Base-by-base conservation (phyloP, 2,797 vertebrate genomes). In the Rhinatrema bivittatum region DNA sequence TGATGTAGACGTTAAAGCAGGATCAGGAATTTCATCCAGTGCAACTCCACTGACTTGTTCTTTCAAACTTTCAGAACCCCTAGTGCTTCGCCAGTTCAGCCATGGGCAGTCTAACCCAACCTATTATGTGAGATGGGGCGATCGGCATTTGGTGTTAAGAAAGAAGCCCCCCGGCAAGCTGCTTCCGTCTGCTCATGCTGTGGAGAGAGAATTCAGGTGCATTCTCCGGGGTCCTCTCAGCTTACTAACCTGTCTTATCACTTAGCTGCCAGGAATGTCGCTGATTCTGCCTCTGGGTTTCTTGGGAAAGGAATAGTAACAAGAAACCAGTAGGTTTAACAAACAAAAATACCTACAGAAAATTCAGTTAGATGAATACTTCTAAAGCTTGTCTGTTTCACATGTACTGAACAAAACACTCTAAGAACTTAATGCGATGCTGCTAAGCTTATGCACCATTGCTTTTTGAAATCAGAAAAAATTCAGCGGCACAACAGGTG, bases 151-250 rank as follows among this genome's bases (percentile, higher is more conserved):
- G 7, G 79, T 89, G 31, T 69, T 90, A 39, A 81, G 84, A 61
- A 88, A 83, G 63, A 84, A 86, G 29, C 63, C 74, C 2, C 60
- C 67, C 0, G 53, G 50, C 3, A 50, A 46, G 9, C 56, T 62
- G 9, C 52, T 65, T 11, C 75, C 74, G 2, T 47, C 66, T 0
- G 65, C 72, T 8, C 56, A 50, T 11, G 55, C 74, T 4, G 29
- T 88, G 2, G 41, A 65, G 4, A 68, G 69, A 39, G 88, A 90
- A 22, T 82, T 68, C 78, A 85, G 87, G 88, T 89, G 60, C n/a
- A 50, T 33, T 41, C n/a, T n/a, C n/a, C n/a, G n/a, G n/a, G 29
- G 13, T 20, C 12, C 8, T 13, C 7, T 25, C n/a, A 2, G 10
- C 33, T n/a, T 3, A 14, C 7, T 4, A 19, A 33, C 9, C 42